Conservation (phyloP, 2,888 invertebrate genomes). For the Cephus rjabovi region DNA sequence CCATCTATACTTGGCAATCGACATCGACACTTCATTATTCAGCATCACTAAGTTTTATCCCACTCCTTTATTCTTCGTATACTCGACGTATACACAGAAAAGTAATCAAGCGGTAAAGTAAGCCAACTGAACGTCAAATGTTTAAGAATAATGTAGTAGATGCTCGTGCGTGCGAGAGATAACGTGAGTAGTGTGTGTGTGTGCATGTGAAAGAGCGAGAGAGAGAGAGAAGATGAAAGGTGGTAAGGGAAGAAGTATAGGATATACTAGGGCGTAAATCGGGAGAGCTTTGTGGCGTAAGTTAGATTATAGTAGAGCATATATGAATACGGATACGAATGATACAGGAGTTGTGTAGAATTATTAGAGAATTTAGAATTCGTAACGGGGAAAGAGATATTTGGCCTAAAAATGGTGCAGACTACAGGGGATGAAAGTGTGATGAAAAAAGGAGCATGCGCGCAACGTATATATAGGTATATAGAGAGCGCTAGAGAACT, state of each 20-base stretch:
- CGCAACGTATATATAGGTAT: background rate
- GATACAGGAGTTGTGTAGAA: background rate
- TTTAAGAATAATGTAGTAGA: background rate
- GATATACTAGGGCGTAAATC: background rate
- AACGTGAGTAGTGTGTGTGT: background rate
- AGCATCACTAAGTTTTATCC: background rate
- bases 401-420: background rate
- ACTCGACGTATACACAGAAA: background rate
- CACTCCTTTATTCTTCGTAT: background rate
- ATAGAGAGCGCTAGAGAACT: background rate
- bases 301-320: background rate
- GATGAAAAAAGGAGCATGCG: background rate
- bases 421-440: background rate
- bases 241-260: background rate
- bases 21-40: background rate
- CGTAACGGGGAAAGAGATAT: background rate
- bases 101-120: background rate
- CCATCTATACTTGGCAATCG: background rate
- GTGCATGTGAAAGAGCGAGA: too few relatives aligned
- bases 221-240: background rate
- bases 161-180: background rate
- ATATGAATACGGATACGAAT: background rate
- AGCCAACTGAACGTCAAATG: background rate
- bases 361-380: background rate
- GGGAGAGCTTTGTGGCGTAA: background rate